phyloP scores from a whole-genome alignment of 2,888 invertebrate genomes.

The Drosophila testacea region DNA sequence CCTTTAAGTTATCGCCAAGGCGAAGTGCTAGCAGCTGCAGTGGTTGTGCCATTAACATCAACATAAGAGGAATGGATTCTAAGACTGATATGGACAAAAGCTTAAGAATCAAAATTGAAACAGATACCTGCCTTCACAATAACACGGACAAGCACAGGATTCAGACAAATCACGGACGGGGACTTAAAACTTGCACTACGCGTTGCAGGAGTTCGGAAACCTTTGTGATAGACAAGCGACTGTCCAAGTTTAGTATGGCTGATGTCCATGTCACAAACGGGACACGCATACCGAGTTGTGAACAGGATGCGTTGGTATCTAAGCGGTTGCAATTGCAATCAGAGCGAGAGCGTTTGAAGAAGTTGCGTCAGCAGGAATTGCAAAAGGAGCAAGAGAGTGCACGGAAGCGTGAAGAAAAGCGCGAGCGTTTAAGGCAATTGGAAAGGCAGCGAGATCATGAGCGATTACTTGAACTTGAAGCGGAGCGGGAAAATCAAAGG shows the following conservation, averaged over 20 bases:
- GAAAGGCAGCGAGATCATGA: slow-evolving; percentile 46
- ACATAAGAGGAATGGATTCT: slow-evolving; percentile 55
- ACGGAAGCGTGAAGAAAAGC: slow-evolving; percentile 36
- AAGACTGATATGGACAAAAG: slow-evolving; percentile 54
- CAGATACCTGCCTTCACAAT: slow-evolving; percentile 50
- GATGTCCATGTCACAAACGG: slow-evolving; percentile 1
- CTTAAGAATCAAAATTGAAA: slow-evolving; percentile 70
- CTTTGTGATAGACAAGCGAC: slow-evolving; percentile 67
- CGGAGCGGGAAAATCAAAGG: slow-evolving; percentile 28
- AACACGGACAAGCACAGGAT: slow-evolving; percentile 33
- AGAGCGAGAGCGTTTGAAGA: slow-evolving; percentile 14
- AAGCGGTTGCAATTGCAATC: slow-evolving; percentile 14
- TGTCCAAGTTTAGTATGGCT: slow-evolving; percentile 65
- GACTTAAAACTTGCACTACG: no score
- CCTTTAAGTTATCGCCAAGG: slow-evolving; percentile 21
- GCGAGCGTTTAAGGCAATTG: slow-evolving; percentile 36
- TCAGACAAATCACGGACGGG: background rate
- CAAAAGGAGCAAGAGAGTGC: slow-evolving; percentile 26
- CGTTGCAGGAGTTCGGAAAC: slow-evolving; percentile 17
- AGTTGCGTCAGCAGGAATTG: slow-evolving; percentile 23
- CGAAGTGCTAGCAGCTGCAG: slow-evolving; percentile 52
- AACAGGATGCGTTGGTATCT: slow-evolving; percentile 8
- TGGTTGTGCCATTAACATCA: slow-evolving; percentile 77
- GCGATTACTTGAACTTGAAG: slow-evolving; percentile 38
- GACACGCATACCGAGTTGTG: background rate